Evolutionary conservation across 2,113 vertebrate species (phyloP).

Genomic region (Anolis carolinensis): DNA sequence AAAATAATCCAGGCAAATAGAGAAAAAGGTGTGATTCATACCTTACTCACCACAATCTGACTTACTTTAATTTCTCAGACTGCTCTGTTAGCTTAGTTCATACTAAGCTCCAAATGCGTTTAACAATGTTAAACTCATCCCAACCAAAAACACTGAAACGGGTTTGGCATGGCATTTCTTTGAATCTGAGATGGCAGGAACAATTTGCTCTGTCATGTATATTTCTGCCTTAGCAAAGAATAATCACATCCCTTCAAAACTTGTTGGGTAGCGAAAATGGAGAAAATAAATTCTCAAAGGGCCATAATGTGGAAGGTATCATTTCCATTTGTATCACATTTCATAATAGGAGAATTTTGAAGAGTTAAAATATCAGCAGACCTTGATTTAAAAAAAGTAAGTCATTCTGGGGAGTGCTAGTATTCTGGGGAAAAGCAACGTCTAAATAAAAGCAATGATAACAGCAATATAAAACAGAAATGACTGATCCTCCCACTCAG

Average conservation of each 20-base stretch:
- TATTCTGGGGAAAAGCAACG: too few species aligned
- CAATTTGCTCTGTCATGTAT: not conserved
- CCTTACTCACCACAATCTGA: too few species aligned
- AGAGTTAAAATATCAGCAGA: not conserved
- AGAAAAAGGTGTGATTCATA: not conserved
- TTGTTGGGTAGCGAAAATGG: not conserved
- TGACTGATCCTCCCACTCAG: too few species aligned
- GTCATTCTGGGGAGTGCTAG: not conserved
- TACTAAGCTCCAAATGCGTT: too few species aligned
- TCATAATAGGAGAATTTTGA: not conserved
- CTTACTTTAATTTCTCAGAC: not conserved
- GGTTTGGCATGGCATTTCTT: not conserved
- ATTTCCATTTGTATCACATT: not conserved
- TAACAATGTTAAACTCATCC: not conserved
- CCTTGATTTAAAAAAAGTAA: not conserved
- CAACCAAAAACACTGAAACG: not conserved
- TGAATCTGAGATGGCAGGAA: not conserved
- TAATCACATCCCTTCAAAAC: not conserved
- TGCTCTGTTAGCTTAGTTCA: not conserved
- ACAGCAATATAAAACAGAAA: too few species aligned
- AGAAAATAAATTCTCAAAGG: not conserved
- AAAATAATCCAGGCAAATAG: not conserved
- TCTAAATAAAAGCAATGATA: too few species aligned
- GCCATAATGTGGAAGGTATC: too few species aligned
- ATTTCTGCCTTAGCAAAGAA: not conserved